Evolutionary conservation across 1,140 invertebrate species (phyloP), one percentile per base, ranked within the genome.

Genomic region (Drosophila pruinosa): DNA sequence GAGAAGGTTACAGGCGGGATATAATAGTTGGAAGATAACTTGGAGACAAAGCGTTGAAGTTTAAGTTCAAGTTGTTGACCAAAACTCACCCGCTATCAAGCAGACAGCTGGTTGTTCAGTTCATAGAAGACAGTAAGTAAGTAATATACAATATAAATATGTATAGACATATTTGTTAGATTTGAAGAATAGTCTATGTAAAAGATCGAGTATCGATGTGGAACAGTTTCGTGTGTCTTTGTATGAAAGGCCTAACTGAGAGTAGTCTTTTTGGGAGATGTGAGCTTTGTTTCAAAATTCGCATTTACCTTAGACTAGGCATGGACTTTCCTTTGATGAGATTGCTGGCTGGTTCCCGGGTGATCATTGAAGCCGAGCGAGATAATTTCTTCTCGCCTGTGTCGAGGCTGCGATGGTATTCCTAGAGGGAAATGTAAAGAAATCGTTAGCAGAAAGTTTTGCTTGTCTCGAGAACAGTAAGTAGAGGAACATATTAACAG

Each of bases 241-340:
- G 39, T 79, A 50, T 73, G 34, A 28, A 53, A 54, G 45, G 62
- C 63, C 78, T 56, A 61, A 73, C 82, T 53, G 2, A 54, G 52
- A 75, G 54, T 75, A 17, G 14, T 50, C 8, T 31, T 31, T 50
- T 31, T 19, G n/a, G 10, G 4, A 4, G 21, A 1, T 4, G 5
- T 17, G 22, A 31, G 21, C 6, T 7, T 39, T 41, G 6, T 6
- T 21, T 58, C 5, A 17, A 6, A 1, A n/a, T 7, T 52, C 1
- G n/a, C n/a, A 53, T 0, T 72, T 93, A 97, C 97, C 97, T 98
- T 45, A 98, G 92, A 91, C 97, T 98, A 4, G 97, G 97, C 97
- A 98, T 98, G 92, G 97, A 98, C 92, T 98, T 98, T 45, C 97
- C 97, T 93, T 98, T 97, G 41, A 97, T 95, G 24, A 98, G 92